Evolutionary conservation across 2,797 vertebrate genomes (phyloP), one percentile per base, ranked within the genome.

Genomic region (Anniella stebbinsi): DNA sequence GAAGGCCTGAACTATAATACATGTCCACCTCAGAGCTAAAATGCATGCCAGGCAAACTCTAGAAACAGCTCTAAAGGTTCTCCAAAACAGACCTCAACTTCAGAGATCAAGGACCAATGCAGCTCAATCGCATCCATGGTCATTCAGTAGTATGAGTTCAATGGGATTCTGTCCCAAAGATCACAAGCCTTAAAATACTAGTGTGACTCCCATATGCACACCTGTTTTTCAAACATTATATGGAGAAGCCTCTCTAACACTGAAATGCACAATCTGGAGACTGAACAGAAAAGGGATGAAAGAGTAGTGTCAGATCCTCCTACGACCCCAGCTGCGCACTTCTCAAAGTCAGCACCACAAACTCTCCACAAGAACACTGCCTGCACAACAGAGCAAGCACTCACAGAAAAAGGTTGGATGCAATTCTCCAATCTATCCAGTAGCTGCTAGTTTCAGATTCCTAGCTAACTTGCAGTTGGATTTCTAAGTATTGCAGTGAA

Each of bases 1-100:
- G 88, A 83, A 84, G 60, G 41, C 23, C 86, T 83, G 21, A 86
- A 86, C 18, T 78, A 77, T 38, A 77, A 77, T 70, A 78, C 54
- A 86, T 38, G 10, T 80, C 30, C 33, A 36, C 60, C 60, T 70
- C 41, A 18, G 51, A 57, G 78, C 54, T 78, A 77, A 73, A 83
- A 72, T 21, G 6, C 84, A 81, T 17, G 48, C 45, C 33, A 77
- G 36, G 38, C 87, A 25, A 13, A 60, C 41, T 45, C 36, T 76
- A 28, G 0, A 30, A 70, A 75, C 7, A 54, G 0, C 54, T 67
- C 36, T 12, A 75, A 48, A 67, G 18, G 66, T 60, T 86, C 51
- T 89, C 67, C 15, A 80, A 86, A 38, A 66, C n/a, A 87, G 60
- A 82, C 21, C 30, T 72, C 36, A 30, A 38, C 36, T 72, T 80